A percentile compares a stretch with the other conserved stretches of the same genome.
Conservation (phyloP, 1,140 invertebrate species). For the Araneus ventricosus region DNA sequence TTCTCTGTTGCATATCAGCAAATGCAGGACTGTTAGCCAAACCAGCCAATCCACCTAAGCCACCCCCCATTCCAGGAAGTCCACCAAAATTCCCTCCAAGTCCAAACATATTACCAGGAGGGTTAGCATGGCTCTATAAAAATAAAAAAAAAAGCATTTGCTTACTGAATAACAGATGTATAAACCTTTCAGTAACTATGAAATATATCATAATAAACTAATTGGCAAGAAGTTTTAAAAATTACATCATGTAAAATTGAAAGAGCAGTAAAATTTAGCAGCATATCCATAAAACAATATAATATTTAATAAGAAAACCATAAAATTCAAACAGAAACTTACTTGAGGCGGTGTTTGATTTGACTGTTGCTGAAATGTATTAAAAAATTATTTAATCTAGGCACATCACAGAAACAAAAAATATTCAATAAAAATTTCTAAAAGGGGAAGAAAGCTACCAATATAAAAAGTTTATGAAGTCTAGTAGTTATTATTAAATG, state of each 20-base stretch:
- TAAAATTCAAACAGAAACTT: slow-evolving; percentile 14
- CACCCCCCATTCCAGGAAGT: slow-evolving; percentile 78
- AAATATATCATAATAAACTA: too few species aligned
- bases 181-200: neutral
- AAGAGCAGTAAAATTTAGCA: neutral
- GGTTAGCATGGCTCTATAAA: slow-evolving; percentile 42
- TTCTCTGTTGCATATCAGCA: slow-evolving; percentile 93
- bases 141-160: neutral
- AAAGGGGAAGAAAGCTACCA: too few species aligned
- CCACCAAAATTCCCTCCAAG: slow-evolving; percentile 81
- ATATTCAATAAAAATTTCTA: too few species aligned
- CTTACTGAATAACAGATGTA: neutral
- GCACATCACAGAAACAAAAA: too few species aligned
- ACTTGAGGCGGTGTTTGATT: slow-evolving; percentile 40
- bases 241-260: too few species aligned
- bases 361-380: neutral
- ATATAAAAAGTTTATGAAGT: too few species aligned
- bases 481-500: too few species aligned
- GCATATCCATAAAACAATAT: neutral
- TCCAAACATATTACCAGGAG: slow-evolving; percentile 59
- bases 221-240: too few species aligned
- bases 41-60: slow-evolving; percentile 90
- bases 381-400: neutral
- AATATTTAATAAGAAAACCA: neutral
- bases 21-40: slow-evolving; percentile 92